Evolutionary conservation across 2,888 invertebrate genomes (phyloP), one percentile per base, ranked within the genome.

Genomic region (Arenicola marina): DNA sequence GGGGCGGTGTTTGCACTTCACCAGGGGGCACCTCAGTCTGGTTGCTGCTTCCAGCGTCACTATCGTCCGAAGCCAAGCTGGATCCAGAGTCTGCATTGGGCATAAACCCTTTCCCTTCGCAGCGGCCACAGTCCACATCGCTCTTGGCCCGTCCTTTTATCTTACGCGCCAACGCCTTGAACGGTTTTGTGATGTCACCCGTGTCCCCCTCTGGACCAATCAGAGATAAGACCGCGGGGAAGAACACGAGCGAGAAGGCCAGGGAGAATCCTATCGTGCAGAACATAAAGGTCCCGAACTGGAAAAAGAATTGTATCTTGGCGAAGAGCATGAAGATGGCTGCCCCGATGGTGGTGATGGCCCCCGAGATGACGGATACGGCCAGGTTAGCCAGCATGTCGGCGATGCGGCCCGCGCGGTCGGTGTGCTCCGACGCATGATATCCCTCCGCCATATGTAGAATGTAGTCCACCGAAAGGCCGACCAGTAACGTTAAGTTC

Each of bases 371-470:
- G 1, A 79, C 74, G 15, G 79, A 79, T 4, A 75, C 66, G 4
- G 76, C 79, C 62, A 77, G 70, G 46, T 67, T 59, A 21, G 74
- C 74, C 24, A 79, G 66, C 73, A 75, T 75, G 63, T 78, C 75
- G 18, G 63, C 70, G 4, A 76, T 73, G 24, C 74, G 72, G 15
- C 67, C 73, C 29, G 46, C 33, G 31, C 79, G 67, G 65, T 71
- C 70, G 3, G 57, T 11, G 24, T 64, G 61, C 7, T 58, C 54
- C 1, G 78, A 76, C 56, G 70, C 62, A 62, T 75, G 73, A 57
- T 79, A 79, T 57, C 75, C 77, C 56, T 78, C 78, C 43, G 78
- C 76, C 43, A 78, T 59, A 53, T 78, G 78, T 0, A 78, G 76
- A 21, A 78, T 75, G 56, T 78, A 78, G 65, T 78, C 78, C 34